Percentiles rank a stretch among this genome's conserved stretches.
phyloP scores from a whole-genome alignment of 2,888 invertebrate species.

The Leptogaster cylindrica region DNA sequence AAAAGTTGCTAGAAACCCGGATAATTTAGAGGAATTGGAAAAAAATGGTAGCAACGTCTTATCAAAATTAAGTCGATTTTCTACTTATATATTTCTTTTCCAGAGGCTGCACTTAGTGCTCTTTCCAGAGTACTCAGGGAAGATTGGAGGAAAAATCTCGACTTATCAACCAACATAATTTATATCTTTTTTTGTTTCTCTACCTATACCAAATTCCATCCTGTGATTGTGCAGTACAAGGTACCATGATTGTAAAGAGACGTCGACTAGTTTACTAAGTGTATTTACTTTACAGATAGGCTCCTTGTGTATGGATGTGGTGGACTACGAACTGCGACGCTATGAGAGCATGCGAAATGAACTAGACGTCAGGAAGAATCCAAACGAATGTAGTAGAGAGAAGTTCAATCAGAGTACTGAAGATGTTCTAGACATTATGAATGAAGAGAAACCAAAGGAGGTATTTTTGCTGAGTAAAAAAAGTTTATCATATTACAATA shows the following conservation, averaged over 20 bases:
- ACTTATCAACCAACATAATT: constrained; percentile 94
- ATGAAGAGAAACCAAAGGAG: constrained; percentile 62
- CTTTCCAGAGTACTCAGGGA: constrained; percentile 93
- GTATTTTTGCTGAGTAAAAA: constrained; percentile 47
- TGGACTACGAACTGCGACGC: constrained; percentile 92
- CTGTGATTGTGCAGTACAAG: constrained; percentile 93
- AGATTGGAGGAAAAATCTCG: constrained; percentile 96
- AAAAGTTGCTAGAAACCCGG: constrained; percentile 89
- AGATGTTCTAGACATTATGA: constrained; percentile 61
- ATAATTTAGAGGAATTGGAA: constrained; percentile 91
- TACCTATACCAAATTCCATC: constrained; percentile 93
- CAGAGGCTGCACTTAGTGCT: constrained; percentile 93
- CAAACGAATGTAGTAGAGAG: constrained; percentile 58
- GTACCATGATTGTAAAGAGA: constrained; percentile 63
- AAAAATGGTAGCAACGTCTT: constrained; percentile 78
- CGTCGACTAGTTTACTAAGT: too few species aligned
- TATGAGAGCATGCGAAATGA: constrained; percentile 92
- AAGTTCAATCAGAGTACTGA: constrained; percentile 58
- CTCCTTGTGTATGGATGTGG: constrained; percentile 94
- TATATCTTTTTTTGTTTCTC: constrained; percentile 98
- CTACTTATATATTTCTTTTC: constrained; percentile 53
- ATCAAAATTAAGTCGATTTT: not conserved
- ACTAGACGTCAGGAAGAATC: constrained; percentile 66
- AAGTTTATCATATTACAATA: not conserved
- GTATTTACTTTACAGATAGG: constrained; percentile 72